Base-by-base conservation (phyloP, 2,113 vertebrate genomes). In the Atlantisia rogersi region DNA sequence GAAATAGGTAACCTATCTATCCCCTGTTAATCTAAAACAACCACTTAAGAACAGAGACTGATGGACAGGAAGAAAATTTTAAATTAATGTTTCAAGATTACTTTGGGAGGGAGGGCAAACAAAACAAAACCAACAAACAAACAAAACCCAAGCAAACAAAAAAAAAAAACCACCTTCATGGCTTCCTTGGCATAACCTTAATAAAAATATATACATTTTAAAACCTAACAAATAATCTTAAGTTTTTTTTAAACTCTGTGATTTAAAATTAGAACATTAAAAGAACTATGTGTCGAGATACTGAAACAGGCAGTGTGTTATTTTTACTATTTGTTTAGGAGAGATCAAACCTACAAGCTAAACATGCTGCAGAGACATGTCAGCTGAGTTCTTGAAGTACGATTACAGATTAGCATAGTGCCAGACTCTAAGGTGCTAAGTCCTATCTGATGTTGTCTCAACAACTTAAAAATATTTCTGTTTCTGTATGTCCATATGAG, bases 351-450 rank as follows among this genome's bases (percentile, higher is more conserved):
- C 10, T 29, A 90, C 18, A 64, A 56, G 6, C 4, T 40, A 71
- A 86, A 68, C 7, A 25, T 15, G 10, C 6, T 68, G 14, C 55
- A 73, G 29, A 65, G 32, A 37, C 9, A 46, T 63, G 16, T n/a
- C 48, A 60, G 25, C 31, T 80, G 70, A 75, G 5, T 24, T 50
- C 28, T n/a, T 55, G 40, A 86, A 35, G 8, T 14, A 24, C 21
- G 52, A 7, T 40, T 3, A 1, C 12, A 68, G 0, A 3, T 50
- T 37, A 83, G 5, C 5, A 3, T 2, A 18, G 10, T 20, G 40
- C 15, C 56, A 79, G 15, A 48, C 6, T 53, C 25, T 39, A 32
- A 50, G 7, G 32, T 60, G 6, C 19, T 65, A 26, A 25, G 5
- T 69, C 11, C 25, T 86, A 40, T 28, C 24, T 31, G 35, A 25